A percentile compares a stretch with the other conserved stretches of the same genome.
These are phyloP conservation scores for Danaus melanippus DNA, from an alignment of 1,140 invertebrate genomes.

Conservation along the genomic window DNA sequence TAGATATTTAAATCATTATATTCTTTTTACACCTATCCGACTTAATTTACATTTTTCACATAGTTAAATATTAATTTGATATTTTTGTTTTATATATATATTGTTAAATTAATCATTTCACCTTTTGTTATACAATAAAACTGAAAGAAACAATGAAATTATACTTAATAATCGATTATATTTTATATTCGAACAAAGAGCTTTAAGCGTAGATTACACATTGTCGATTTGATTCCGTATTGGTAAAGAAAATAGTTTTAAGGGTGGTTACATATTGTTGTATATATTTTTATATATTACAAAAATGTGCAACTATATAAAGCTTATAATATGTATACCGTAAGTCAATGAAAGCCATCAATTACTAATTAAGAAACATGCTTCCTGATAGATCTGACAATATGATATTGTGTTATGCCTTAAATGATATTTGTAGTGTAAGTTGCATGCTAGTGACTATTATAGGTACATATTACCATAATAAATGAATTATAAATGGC, in stretches of 20 bases:
- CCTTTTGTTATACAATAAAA: no score
- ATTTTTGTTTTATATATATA: no score
- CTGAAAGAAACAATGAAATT: background rate
- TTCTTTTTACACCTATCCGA: no score
- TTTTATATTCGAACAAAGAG: no score
- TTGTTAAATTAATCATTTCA: no score
- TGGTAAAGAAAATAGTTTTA: no score
- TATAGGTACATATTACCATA: background rate
- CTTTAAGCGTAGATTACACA: no score
- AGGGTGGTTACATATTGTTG: conserved; percentile 2
- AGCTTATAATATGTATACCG: conserved; percentile 12
- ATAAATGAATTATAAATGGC: conserved; percentile 9
- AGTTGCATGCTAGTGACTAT: conserved; percentile 45
- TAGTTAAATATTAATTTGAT: no score
- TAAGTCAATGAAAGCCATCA: conserved; percentile 57
- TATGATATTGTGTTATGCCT: conserved; percentile 63
- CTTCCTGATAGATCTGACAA: conserved; percentile 71
- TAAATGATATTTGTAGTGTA: conserved; percentile 59
- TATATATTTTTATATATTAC: conserved; percentile 8
- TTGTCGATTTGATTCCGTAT: no score
- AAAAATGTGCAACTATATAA: conserved; percentile 11
- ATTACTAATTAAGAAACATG: conserved; percentile 66
- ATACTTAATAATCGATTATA: no score
- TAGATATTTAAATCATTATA: no score
- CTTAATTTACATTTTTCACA: no score